Evolutionary conservation across 1,140 invertebrate genomes (phyloP), one percentile per base, ranked within the genome.

Genomic region (Tetramorium simillimum): DNA sequence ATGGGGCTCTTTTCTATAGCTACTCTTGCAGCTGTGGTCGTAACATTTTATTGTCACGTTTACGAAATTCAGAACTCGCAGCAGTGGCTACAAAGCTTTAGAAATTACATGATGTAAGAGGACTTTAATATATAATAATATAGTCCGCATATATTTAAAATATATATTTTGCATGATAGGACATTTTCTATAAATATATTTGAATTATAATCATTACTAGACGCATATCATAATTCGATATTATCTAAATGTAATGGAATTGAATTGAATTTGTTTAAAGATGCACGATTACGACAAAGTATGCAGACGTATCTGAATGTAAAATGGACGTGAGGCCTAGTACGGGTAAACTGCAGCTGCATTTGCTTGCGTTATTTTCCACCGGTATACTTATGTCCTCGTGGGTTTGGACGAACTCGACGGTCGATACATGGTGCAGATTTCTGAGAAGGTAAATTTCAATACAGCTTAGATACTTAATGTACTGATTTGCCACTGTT

Each of bases 391-490:
- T 98, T n/a, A 98, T 99, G 97, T 98, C 98, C 5, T 98, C 97
- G 3, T 99, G 98, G 98, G 97, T 98, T 33, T 99, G 98, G 98
- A 99, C 98, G 43, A 96, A 96, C 53, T 97, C 97, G 28, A 98
- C 98, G 0, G 92, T 98, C 2, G 96, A 97, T 85, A 97, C 97
- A 0, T 99, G 98, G 98, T 96, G 96, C 75, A 95, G 98, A 88
- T 98, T 98, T 93, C 95, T 99, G 43, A 96, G 96, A 94, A 97
- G 97, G 98, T 98, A 96, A 92, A 93, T 43, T 70, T 78, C 24
- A 12, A 37, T 28, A 21, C 40, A 51, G 7, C 24, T n/a, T 82
- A 51, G 18, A 82, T 82, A 65, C 16, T 51, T 72, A 10, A 1
- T 28, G 6, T 28, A 3, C 40, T 7, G 5, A 82, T 14, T 33